These are phyloP conservation scores for Nothura maculosa DNA, from an alignment of 2,797 vertebrate genomes.

Conservation along the genomic window DNA sequence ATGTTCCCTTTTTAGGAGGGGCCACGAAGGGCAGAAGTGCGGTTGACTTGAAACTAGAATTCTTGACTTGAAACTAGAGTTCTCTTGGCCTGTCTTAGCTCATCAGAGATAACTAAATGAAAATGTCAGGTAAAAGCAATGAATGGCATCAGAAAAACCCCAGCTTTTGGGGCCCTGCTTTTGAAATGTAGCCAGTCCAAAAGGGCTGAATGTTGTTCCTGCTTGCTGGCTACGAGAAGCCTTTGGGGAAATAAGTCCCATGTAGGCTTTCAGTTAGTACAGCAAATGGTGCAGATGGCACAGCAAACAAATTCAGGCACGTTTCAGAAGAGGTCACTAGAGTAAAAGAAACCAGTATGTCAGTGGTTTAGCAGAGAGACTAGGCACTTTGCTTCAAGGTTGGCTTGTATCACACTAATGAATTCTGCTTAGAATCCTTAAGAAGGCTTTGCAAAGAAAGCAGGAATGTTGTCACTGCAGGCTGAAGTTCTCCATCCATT, in stretches of 20 bases:
- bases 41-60: conserved; percentile 15
- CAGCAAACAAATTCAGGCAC: conserved; percentile 6
- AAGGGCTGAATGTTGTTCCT: conserved; percentile 26
- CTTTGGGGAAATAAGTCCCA: conserved; percentile 50
- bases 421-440: not conserved
- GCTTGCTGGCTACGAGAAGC: not conserved
- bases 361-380: not conserved
- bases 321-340: conserved; percentile 65
- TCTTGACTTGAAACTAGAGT: conserved; percentile 4
- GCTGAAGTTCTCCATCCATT: not conserved
- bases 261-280: conserved; percentile 50
- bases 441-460: not conserved
- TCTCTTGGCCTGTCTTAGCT: conserved; percentile 48
- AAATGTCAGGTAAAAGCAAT: conserved; percentile 53
- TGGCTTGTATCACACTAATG: not conserved
- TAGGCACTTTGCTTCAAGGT: not conserved
- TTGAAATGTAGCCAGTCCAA: conserved; percentile 47
- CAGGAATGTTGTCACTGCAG: not conserved
- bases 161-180: conserved; percentile 3
- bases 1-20: not conserved
- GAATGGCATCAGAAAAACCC: conserved; percentile 29
- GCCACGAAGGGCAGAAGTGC: not conserved
- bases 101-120: conserved; percentile 47
- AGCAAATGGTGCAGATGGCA: conserved; percentile 36
- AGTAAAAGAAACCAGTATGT: conserved; percentile 29